A percentile compares a stretch with the other conserved stretches of the same genome.
These are phyloP conservation scores for Eurois occulta DNA, from an alignment of 2,888 invertebrate species.

Conservation along the genomic window DNA sequence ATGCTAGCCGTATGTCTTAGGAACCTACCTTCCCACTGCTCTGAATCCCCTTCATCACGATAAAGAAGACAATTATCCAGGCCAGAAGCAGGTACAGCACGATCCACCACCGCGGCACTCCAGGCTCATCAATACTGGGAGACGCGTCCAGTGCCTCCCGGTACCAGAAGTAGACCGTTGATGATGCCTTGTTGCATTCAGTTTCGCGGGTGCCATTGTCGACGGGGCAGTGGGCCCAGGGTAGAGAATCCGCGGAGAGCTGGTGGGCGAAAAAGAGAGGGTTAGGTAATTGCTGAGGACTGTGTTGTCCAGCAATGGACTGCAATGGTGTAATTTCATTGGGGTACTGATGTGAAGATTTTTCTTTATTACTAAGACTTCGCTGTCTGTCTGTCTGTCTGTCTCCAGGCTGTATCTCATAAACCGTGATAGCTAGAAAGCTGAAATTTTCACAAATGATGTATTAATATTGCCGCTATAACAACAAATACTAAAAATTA, in stretches of 20 bases:
- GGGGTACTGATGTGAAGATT: too few species aligned
- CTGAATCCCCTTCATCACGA: constrained; percentile 99
- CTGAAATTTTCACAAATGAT: too few species aligned
- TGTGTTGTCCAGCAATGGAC: not conserved
- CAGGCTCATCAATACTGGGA: constrained; percentile 95
- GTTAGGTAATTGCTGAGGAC: not conserved
- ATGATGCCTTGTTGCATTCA: constrained; percentile 96
- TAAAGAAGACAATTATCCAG: constrained; percentile 98
- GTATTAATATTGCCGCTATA: too few species aligned
- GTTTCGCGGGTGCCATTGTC: constrained; percentile 92
- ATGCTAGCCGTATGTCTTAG: not conserved
- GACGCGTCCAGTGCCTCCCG: constrained; percentile 96
- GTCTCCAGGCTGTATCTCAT: too few species aligned
- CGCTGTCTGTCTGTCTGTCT: too few species aligned
- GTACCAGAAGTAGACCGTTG: constrained; percentile 98
- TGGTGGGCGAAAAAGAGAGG: constrained; percentile 74
- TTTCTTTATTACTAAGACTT: too few species aligned
- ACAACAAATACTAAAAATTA: too few species aligned
- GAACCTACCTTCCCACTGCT: constrained; percentile 96
- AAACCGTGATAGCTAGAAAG: too few species aligned
- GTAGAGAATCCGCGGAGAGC: constrained; percentile 92
- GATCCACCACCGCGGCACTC: constrained; percentile 98
- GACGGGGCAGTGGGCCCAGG: constrained; percentile 95
- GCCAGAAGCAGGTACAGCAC: constrained; percentile 96
- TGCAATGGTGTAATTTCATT: not conserved